Evolutionary conservation across 2,888 invertebrate species (phyloP).

Genomic region (Cheilosia urbana): DNA sequence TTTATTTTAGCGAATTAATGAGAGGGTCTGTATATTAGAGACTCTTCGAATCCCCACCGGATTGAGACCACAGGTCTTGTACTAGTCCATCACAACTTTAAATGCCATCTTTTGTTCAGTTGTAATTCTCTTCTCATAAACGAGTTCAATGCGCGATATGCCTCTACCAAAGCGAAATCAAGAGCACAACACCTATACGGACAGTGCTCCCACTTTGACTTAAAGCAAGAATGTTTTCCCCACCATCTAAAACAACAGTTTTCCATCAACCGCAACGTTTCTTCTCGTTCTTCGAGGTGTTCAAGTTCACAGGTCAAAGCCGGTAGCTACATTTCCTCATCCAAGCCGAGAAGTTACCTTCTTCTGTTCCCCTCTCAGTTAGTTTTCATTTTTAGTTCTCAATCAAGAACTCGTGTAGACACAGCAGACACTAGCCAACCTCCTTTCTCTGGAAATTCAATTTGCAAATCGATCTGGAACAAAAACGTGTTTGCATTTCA

Average conservation of each 20-base stretch:
- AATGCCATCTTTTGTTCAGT: not conserved
- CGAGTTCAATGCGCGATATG: constrained; percentile 32
- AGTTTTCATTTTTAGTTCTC: constrained; percentile 2
- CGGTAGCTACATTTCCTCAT: not conserved
- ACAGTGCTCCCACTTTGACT: not conserved
- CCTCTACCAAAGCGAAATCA: constrained; percentile 22
- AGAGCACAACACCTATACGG: not conserved
- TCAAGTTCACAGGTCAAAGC: constrained; percentile 30
- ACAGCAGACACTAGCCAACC: not conserved
- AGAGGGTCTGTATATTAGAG: too few species aligned
- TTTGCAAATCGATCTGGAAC: constrained; percentile 32
- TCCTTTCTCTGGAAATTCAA: constrained; percentile 25
- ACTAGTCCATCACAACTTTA: too few species aligned
- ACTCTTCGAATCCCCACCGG: too few species aligned
- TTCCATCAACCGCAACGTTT: constrained; percentile 7
- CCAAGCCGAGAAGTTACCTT: not conserved
- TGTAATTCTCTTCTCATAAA: not conserved
- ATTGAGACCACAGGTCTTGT: too few species aligned
- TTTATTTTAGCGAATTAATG: too few species aligned
- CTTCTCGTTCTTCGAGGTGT: not conserved
- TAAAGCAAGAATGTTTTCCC: constrained; percentile 35
- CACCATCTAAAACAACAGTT: constrained; percentile 6
- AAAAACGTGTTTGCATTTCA: constrained; percentile 48
- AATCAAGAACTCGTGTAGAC: constrained; percentile 1
- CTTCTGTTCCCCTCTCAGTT: not conserved